Evolutionary conservation across 1,140 invertebrate species (phyloP), one percentile per base, ranked within the genome.

Genomic region (Rhagoletis pomonella): DNA sequence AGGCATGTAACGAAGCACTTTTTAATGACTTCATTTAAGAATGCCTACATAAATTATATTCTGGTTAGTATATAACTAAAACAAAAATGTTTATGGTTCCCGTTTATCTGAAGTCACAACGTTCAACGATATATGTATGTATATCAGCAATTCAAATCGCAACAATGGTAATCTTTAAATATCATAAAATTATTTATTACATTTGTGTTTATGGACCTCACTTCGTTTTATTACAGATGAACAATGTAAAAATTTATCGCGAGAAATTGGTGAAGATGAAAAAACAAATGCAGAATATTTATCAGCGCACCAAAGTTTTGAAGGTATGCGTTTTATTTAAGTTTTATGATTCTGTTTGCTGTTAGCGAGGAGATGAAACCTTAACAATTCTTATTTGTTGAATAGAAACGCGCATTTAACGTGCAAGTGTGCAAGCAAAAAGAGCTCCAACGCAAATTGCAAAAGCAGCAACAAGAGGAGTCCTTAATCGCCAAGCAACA

Each of bases 381-480:
- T 29, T 29, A 29, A 29, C n/a, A 42, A 39, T 85, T 62, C n/a
- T 85, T n/a, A n/a, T 42, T 17, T 4, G 9, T 86, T 81, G 47
- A 91, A 89, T 88, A 92, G 92, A 92, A 92, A 92, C 90, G 92
- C 84, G 91, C 92, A 81, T 87, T 88, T 4, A 90, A 92, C 65
- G 90, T 92, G 67, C 90, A 90, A 47, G 55, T 88, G 77, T 91
- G 90, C 88, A 92, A 92, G 77, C 90, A 92, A 65, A 92, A 92
- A 69, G 92, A 92, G 77, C 89, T 90, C 86, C 90, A 92, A 85
- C 90, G 90, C 7, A 92, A 90, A 88, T 73, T 92, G 29, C 91
- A 92, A 58, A 91, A 89, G 86, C 92, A 91, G 88, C 90, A 92
- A 84, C 91, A 92, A 55, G 92, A 92, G 86, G 92, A 92, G 89